Percentiles rank a stretch among this genome's conserved stretches.
phyloP scores from a whole-genome alignment of 2,797 vertebrate genomes.

The Sebastes minor region DNA sequence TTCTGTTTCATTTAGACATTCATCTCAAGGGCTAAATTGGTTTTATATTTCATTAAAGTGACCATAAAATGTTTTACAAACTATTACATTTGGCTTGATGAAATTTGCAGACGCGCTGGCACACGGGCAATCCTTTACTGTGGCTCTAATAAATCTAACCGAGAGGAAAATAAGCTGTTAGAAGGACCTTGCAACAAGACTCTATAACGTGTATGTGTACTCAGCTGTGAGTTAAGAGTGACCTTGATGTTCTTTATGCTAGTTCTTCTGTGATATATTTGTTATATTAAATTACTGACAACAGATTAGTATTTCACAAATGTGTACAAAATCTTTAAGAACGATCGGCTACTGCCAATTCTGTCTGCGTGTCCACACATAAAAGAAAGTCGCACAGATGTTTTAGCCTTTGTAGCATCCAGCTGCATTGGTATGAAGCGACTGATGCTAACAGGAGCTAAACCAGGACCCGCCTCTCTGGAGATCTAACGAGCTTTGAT shows the following conservation, averaged over 20 bases:
- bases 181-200: background rate
- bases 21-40: background rate
- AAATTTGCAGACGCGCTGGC: slow-evolving; percentile 25
- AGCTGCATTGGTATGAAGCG: background rate
- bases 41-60: slow-evolving; percentile 19
- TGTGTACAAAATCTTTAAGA: background rate
- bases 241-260: background rate
- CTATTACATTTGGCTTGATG: slow-evolving; percentile 20
- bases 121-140: background rate
- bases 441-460: slow-evolving; percentile 14
- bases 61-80: slow-evolving; percentile 19
- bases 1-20: slow-evolving; percentile 9
- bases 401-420: background rate
- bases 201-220: background rate
- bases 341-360: background rate
- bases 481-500: slow-evolving; percentile 43
- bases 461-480: background rate
- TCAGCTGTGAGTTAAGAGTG: background rate
- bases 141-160: background rate
- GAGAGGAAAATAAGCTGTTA: background rate
- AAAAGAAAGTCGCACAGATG: background rate
- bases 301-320: background rate
- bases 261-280: background rate
- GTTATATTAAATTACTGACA: background rate
- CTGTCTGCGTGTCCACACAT: background rate